Conservation (phyloP, 2,888 invertebrate species). For the Drosophila nr. medialis region DNA sequence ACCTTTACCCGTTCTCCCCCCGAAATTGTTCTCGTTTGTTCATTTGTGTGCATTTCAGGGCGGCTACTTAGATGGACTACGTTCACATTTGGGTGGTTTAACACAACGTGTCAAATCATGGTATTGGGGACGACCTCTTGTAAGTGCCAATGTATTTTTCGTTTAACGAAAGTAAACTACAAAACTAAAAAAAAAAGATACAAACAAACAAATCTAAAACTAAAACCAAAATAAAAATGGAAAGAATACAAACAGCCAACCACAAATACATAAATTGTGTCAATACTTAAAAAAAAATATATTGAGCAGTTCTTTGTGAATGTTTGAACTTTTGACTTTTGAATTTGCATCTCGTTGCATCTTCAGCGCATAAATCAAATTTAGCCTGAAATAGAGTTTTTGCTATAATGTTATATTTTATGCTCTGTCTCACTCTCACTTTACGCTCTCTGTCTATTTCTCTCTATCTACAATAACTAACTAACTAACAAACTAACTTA, state of each 20-base stretch:
- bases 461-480: slow-evolving; percentile 12
- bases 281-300: slow-evolving; percentile 21
- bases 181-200: slow-evolving; percentile 46
- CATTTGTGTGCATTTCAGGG: slow-evolving; percentile 89
- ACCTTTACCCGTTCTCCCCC: slow-evolving; percentile 66
- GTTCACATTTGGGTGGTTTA: slow-evolving; percentile 97
- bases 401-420: slow-evolving; percentile 56
- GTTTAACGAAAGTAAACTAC: slow-evolving; percentile 71
- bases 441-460: slow-evolving; percentile 47
- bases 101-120: slow-evolving; percentile 98
- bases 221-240: slow-evolving; percentile 37
- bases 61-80: slow-evolving; percentile 96
- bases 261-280: slow-evolving; percentile 62
- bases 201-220: slow-evolving; percentile 27
- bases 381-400: slow-evolving; percentile 74
- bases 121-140: slow-evolving; percentile 98
- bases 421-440: slow-evolving; percentile 49
- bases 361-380: slow-evolving; percentile 54
- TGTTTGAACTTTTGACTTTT: slow-evolving; percentile 64
- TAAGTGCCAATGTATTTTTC: slow-evolving; percentile 89
- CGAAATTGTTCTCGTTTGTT: slow-evolving; percentile 83
- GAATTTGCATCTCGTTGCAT: slow-evolving; percentile 76
- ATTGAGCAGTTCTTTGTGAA: slow-evolving; percentile 56
- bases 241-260: slow-evolving; percentile 50
- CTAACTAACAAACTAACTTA: slow-evolving; percentile 27